Evolutionary conservation across 2,113 vertebrate species (phyloP).

Genomic region (Erythrocercus mccallii): DNA sequence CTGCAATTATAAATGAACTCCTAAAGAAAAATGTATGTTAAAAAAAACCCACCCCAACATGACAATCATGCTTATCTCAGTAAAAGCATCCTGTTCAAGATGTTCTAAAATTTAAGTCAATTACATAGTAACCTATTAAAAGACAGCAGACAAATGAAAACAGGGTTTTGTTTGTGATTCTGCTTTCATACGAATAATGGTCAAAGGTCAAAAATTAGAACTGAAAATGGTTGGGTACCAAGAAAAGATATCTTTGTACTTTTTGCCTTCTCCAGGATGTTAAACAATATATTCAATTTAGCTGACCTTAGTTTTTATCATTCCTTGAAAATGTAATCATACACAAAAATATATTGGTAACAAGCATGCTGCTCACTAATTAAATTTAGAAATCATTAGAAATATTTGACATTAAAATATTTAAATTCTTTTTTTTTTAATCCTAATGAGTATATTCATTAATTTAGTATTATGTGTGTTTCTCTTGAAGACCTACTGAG

Average conservation of each 20-base stretch:
- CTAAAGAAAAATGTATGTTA: not conserved
- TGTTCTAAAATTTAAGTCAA: not conserved
- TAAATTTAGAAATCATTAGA: constrained; percentile 66
- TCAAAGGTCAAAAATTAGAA: not conserved
- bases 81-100: not conserved
- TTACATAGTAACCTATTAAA: not conserved
- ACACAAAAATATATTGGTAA: constrained; percentile 26
- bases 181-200: not conserved
- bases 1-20: not conserved
- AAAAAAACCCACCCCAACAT: not conserved
- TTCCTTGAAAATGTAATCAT: constrained; percentile 21
- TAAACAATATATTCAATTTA: not conserved
- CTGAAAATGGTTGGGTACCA: not conserved
- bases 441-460: constrained; percentile 29
- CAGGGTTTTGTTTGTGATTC: not conserved
- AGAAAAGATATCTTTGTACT: not conserved
- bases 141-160: not conserved
- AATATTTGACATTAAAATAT: constrained; percentile 63
- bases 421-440: constrained; percentile 64
- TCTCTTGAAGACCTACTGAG: constrained; percentile 49
- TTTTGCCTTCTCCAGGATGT: not conserved
- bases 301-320: not conserved
- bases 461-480: constrained; percentile 10
- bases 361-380: constrained; percentile 33
- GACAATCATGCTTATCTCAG: not conserved